These are phyloP conservation scores for Champsocephalus esox DNA, from an alignment of 2,797 vertebrate species.

Conservation along the genomic window DNA sequence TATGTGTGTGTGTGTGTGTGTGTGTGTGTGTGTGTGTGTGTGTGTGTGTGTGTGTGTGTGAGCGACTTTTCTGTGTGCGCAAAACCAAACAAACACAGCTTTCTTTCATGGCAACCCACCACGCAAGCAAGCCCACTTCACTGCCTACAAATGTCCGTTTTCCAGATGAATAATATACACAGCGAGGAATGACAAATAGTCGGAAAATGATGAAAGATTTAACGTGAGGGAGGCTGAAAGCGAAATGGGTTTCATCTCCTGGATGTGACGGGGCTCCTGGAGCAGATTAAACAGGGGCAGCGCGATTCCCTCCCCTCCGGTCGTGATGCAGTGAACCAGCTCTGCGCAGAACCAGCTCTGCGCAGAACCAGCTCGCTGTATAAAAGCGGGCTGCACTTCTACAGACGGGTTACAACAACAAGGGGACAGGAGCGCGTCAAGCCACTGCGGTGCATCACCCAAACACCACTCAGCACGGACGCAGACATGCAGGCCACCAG, in stretches of 20 bases:
- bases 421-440: slow-evolving; percentile 68
- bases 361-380: slow-evolving; percentile 82
- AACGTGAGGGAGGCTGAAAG: slow-evolving; percentile 65
- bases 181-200: slow-evolving; percentile 68
- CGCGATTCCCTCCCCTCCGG: slow-evolving; percentile 80
- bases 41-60: background rate
- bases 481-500: slow-evolving; percentile 75
- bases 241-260: slow-evolving; percentile 68
- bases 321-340: slow-evolving; percentile 83
- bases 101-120: slow-evolving; percentile 36
- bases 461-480: slow-evolving; percentile 11
- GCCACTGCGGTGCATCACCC: slow-evolving; percentile 40
- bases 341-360: slow-evolving; percentile 81
- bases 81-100: slow-evolving; percentile 55
- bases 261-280: slow-evolving; percentile 64
- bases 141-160: slow-evolving; percentile 58
- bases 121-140: slow-evolving; percentile 4
- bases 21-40: background rate
- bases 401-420: slow-evolving; percentile 79
- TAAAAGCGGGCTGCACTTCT: slow-evolving; percentile 85
- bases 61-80: slow-evolving; percentile 11
- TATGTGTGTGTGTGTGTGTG: background rate
- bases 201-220: slow-evolving; percentile 71
- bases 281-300: slow-evolving; percentile 77
- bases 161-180: slow-evolving; percentile 71